Conservation (phyloP, 2,888 invertebrate genomes). For the Volucella bombylans region DNA sequence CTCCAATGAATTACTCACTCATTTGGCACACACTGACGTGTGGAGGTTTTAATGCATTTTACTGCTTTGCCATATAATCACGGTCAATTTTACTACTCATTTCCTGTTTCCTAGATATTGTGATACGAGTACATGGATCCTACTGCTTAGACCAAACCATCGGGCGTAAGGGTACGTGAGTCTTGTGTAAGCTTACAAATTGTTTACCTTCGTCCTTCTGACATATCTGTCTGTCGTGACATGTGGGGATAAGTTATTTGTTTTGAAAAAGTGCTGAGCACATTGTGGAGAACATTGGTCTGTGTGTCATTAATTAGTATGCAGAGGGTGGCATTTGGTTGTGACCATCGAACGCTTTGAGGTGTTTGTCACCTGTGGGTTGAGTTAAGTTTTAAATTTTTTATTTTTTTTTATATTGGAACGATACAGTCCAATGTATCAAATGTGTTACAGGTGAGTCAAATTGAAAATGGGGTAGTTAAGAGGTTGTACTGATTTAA, state of each 20-base stretch:
- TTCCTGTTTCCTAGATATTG: constrained; percentile 68
- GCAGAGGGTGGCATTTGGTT: constrained; percentile 37
- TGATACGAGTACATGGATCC: constrained; percentile 8
- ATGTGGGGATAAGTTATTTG: constrained; percentile 44
- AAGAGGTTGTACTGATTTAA: too few relatives aligned
- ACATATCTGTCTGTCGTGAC: constrained; percentile 33
- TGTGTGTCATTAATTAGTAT: constrained; percentile 66
- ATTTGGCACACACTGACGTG: constrained; percentile 8
- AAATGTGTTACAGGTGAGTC: constrained; percentile 8
- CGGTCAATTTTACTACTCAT: constrained; percentile 49
- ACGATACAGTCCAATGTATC: background rate
- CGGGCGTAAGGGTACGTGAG: constrained; percentile 17
- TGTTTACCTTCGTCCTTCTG: constrained; percentile 4
- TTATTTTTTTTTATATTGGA: background rate
- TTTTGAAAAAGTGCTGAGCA: constrained; percentile 41
- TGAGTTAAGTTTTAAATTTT: constrained; percentile 13
- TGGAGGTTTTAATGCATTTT: constrained; percentile 33
- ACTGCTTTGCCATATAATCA: constrained; percentile 62
- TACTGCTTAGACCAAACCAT: constrained; percentile 2
- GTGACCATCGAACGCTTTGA: constrained; percentile 46
- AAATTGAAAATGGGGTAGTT: background rate
- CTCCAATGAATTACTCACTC: constrained; percentile 37
- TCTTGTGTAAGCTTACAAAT: constrained; percentile 23
- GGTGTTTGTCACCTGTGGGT: constrained; percentile 43
- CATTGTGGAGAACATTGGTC: constrained; percentile 3